phyloP scores from a whole-genome alignment of 35 echinoderm and acorn worm species.

The Apostichopus parvimensis region DNA sequence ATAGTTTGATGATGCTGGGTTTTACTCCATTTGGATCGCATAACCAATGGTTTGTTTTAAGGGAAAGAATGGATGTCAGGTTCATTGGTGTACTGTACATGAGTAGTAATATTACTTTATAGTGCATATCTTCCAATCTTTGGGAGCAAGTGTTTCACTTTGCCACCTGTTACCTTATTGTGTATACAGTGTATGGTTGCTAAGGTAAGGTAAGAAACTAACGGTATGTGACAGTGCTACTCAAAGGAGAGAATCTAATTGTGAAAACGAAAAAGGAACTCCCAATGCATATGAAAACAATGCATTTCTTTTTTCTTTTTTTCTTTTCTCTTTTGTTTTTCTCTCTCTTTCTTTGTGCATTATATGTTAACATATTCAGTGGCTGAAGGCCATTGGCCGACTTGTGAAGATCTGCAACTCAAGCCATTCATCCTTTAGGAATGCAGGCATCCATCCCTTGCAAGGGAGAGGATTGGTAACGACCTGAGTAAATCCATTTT shows the following conservation, averaged over 20 bases:
- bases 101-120: too few relatives aligned
- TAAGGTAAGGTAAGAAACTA: background rate
- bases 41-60: too few relatives aligned
- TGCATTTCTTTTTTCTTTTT: conserved; percentile 44
- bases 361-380: conserved; percentile 53
- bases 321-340: conserved; percentile 43
- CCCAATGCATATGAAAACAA: background rate
- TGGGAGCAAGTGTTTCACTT: too few relatives aligned
- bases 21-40: too few relatives aligned
- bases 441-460: conserved; percentile 46
- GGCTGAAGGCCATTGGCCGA: conserved; percentile 49
- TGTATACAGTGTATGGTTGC: too few relatives aligned
- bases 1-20: too few relatives aligned
- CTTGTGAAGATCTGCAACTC: conserved; percentile 40
- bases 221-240: background rate
- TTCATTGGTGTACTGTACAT: too few relatives aligned
- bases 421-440: conserved; percentile 39
- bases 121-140: too few relatives aligned
- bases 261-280: background rate
- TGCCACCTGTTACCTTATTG: too few relatives aligned
- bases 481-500: conserved; percentile 42
- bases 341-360: conserved; percentile 58
- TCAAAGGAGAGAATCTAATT: background rate
- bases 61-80: too few relatives aligned
- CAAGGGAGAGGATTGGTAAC: conserved; percentile 39